These are phyloP conservation scores for Sphaeridia pumilis DNA, from an alignment of 2,888 invertebrate species.

Conservation along the genomic window DNA sequence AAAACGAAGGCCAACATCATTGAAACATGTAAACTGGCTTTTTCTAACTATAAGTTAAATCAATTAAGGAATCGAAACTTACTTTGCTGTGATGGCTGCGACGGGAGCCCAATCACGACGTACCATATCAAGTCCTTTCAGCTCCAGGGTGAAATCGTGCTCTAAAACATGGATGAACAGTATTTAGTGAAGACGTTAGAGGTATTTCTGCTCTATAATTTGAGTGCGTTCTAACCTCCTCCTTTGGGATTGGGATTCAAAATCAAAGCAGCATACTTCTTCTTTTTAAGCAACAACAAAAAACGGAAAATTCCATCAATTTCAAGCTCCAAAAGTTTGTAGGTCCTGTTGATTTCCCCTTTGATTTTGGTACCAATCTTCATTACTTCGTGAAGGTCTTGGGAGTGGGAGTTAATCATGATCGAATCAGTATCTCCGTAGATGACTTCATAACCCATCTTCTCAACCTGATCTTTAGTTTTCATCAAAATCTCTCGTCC, in stretches of 20 bases:
- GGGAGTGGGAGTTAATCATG: conserved; percentile 35
- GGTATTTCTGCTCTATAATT: too few species aligned
- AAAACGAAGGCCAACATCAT: too few species aligned
- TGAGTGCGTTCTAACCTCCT: too few species aligned
- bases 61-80: too few species aligned
- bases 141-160: conserved; percentile 38
- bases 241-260: conserved; percentile 28
- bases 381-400: conserved; percentile 29
- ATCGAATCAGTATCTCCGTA: conserved; percentile 97
- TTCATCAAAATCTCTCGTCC: conserved; percentile 83
- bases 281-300: conserved; percentile 88
- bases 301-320: conserved; percentile 96
- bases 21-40: conserved; percentile 1
- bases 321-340: conserved; percentile 86
- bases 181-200: too few species aligned
- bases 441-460: conserved; percentile 81
- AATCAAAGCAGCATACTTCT: conserved; percentile 82
- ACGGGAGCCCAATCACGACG: conserved; percentile 96
- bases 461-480: conserved; percentile 84
- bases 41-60: too few species aligned
- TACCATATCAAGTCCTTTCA: conserved; percentile 76
- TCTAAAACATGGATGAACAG: conserved; percentile 43
- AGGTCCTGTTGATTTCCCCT: conserved; percentile 82
- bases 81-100: conserved; percentile 80
- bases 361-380: conserved; percentile 50